Evolutionary conservation across 2,888 invertebrate genomes (phyloP).

Genomic region (Julus scandinavius): DNA sequence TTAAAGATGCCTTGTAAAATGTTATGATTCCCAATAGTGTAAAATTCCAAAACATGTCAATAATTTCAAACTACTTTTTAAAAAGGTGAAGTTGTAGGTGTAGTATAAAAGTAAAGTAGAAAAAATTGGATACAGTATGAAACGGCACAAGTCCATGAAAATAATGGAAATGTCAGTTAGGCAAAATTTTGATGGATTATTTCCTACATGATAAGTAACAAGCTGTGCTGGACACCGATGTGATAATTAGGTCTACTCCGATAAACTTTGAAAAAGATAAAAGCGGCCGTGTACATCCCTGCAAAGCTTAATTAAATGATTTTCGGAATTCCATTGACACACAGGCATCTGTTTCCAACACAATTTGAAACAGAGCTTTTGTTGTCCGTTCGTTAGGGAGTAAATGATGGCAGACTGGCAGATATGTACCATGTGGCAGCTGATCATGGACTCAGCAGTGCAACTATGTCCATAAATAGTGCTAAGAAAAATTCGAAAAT

Average conservation of each 20-base stretch:
- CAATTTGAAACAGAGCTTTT: neutral
- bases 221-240: constrained; percentile 40
- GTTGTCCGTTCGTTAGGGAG: neutral
- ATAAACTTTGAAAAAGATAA: neutral
- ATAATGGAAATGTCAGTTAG: neutral
- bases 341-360: neutral
- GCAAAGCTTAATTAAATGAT: constrained; percentile 24
- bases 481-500: neutral
- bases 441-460: neutral
- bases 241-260: constrained; percentile 33
- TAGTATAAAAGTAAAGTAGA: too few species aligned
- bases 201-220: constrained; percentile 43
- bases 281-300: neutral
- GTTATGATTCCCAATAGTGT: too few species aligned
- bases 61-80: too few species aligned
- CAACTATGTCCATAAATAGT: neutral
- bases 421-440: constrained; percentile 31
- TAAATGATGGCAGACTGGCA: neutral
- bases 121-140: neutral
- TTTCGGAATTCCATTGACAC: neutral
- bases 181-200: constrained; percentile 19
- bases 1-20: too few species aligned
- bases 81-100: too few species aligned
- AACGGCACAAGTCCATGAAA: neutral
- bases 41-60: too few species aligned